phyloP scores from a whole-genome alignment of 1,140 invertebrate species.

The Meloidogyne hapla region DNA sequence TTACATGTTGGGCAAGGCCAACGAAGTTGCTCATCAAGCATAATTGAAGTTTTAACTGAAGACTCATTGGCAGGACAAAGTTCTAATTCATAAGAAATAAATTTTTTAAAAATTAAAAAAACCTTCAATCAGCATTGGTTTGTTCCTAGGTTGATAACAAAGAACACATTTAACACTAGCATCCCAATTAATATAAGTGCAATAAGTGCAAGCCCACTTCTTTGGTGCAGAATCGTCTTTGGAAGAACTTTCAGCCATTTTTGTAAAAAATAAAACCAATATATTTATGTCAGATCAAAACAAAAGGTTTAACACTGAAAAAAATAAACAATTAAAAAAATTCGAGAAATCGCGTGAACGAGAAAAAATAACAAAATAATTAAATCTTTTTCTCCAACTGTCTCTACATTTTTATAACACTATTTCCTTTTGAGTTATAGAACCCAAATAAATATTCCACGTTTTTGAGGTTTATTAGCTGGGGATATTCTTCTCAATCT shows the following conservation, averaged over 20 bases:
- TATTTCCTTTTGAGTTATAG: neutral
- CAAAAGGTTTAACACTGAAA: neutral
- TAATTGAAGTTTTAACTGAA: conserved; percentile 9
- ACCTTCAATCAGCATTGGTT: conserved; percentile 35
- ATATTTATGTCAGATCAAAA: conserved; percentile 3
- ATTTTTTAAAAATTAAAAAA: neutral
- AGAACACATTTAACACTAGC: conserved; percentile 29
- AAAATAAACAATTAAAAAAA: neutral
- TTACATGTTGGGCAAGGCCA: conserved; percentile 26
- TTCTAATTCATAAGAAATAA: too few species aligned
- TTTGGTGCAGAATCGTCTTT: conserved; percentile 10
- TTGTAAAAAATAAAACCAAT: neutral
- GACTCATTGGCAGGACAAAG: neutral
- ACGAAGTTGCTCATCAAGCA: neutral
- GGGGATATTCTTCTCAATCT: too few species aligned
- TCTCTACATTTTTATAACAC: neutral
- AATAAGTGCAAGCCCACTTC: conserved; percentile 31
- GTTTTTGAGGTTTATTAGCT: too few species aligned
- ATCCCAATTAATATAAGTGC: conserved; percentile 32
- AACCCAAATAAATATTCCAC: neutral
- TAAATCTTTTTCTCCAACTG: neutral
- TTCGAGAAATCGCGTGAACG: neutral
- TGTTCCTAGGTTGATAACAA: conserved; percentile 30
- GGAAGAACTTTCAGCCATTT: conserved; percentile 38
- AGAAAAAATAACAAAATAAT: neutral